These are phyloP conservation scores for Temnopleurus reevesii DNA, from an alignment of 53 echinoderm and acorn worm genomes.

Conservation along the genomic window DNA sequence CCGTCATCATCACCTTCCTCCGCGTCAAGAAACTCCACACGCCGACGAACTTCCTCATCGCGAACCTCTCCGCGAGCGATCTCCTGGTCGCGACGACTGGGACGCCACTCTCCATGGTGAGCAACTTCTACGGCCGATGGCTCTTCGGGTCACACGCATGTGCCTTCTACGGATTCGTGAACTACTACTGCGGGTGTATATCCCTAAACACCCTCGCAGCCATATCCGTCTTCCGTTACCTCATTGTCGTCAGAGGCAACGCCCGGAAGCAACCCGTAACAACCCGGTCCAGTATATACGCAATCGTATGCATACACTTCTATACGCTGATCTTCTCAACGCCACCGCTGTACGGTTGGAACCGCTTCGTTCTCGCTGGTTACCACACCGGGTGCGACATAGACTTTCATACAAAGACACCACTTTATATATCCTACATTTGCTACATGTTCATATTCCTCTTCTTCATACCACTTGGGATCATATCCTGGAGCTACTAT, in stretches of 20 bases:
- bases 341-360: constrained; percentile 74
- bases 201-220: constrained; percentile 65
- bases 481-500: constrained; percentile 59
- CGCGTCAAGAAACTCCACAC: constrained; percentile 65
- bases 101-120: constrained; percentile 28
- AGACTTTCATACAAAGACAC: constrained; percentile 61
- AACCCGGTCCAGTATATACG: not conserved
- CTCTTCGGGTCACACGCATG: constrained; percentile 65
- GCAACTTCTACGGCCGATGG: constrained; percentile 67
- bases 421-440: constrained; percentile 62
- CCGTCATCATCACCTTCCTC: constrained; percentile 56
- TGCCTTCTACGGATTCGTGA: constrained; percentile 67
- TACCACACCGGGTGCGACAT: constrained; percentile 67
- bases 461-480: constrained; percentile 60
- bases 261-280: not conserved
- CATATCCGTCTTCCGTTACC: constrained; percentile 59
- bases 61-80: constrained; percentile 69
- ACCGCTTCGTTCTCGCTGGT: constrained; percentile 66
- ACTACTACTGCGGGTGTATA: constrained; percentile 76
- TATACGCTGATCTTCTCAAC: constrained; percentile 62
- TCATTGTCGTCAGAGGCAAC: constrained; percentile 24
- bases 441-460: constrained; percentile 63
- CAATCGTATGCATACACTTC: constrained; percentile 46
- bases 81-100: constrained; percentile 58
- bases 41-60: constrained; percentile 64